Conservation (phyloP, 2,888 invertebrate genomes). For the Stictocephala bisonia region DNA sequence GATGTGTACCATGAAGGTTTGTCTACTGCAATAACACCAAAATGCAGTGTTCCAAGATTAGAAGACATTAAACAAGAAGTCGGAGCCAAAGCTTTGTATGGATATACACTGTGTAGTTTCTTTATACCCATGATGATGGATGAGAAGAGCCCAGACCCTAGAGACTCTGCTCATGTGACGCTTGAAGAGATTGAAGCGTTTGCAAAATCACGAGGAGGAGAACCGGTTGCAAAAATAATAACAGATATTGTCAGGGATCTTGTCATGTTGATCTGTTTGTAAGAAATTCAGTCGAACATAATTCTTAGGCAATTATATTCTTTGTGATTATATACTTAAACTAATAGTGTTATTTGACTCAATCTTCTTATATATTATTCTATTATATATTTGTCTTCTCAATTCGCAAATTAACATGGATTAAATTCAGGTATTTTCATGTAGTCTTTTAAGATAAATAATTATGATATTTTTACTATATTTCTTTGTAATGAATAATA, state of each 20-base stretch:
- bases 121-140: conserved; percentile 52
- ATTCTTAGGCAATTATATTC: too few species aligned
- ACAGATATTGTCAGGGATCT: conserved; percentile 52
- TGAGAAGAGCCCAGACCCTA: neutral
- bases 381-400: too few species aligned
- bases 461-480: too few species aligned
- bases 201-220: conserved; percentile 38
- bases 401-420: too few species aligned
- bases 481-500: too few species aligned
- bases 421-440: too few species aligned
- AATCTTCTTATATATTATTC: too few species aligned
- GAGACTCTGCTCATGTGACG: neutral
- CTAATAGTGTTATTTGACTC: too few species aligned
- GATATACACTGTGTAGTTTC: conserved; percentile 46
- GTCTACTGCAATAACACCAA: conserved; percentile 56
- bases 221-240: conserved; percentile 38
- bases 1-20: conserved; percentile 72
- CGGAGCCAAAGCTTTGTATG: conserved; percentile 46
- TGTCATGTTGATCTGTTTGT: too few species aligned
- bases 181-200: conserved; percentile 33
- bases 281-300: too few species aligned
- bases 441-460: too few species aligned
- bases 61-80: conserved; percentile 33
- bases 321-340: too few species aligned
- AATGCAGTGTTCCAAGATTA: conserved; percentile 10